Evolutionary conservation across 2,888 invertebrate genomes (phyloP), one percentile per base, ranked within the genome.

Genomic region (Anarsia innoxiella): DNA sequence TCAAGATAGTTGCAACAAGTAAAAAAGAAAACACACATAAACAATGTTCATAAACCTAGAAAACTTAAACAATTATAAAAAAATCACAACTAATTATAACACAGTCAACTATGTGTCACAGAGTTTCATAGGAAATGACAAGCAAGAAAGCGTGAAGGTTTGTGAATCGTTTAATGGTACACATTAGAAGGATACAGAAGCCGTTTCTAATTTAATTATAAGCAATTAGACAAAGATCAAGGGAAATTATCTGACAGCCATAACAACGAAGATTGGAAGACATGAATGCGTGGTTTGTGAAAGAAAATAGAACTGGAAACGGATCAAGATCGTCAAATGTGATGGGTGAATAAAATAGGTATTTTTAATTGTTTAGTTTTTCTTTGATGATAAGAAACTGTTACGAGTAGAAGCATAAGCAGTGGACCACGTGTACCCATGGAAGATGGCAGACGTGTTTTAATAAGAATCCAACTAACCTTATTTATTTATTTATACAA

Each of bases 121-220:
- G 9, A 37, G 38, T 50, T 49, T 49, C 49, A 38, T 40, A 50
- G 40, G 41, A 50, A 43, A 47, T 30, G 31, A 38, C 37, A 44
- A 29, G 40, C 45, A 49, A 43, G 56, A 55, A 51, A 59, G 56
- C 56, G 54, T 55, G 45, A 41, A 37, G 35, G 37, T 37, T 31
- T 32, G 42, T 33, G 25, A 38, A 12, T 37, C 11, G n/a, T n/a
- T n/a, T 42, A 37, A 45, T 45, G 44, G 26, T 30, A 42, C 45
- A 46, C 43, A 48, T 49, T 48, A 45, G n/a, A n/a, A n/a, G 44
- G 43, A 36, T 37, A 32, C 43, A 44, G 41, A 42, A 44, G 42
- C 45, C 48, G 39, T 42, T 37, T 43, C 40, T 46, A 39, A 45
- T 45, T 26, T 36, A 41, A 43, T 46, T 42, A 31, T 11, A 37